Percentiles rank a stretch among this genome's conserved stretches.
Conservation (phyloP, 2,888 invertebrate genomes). For the Apamea monoglypha region DNA sequence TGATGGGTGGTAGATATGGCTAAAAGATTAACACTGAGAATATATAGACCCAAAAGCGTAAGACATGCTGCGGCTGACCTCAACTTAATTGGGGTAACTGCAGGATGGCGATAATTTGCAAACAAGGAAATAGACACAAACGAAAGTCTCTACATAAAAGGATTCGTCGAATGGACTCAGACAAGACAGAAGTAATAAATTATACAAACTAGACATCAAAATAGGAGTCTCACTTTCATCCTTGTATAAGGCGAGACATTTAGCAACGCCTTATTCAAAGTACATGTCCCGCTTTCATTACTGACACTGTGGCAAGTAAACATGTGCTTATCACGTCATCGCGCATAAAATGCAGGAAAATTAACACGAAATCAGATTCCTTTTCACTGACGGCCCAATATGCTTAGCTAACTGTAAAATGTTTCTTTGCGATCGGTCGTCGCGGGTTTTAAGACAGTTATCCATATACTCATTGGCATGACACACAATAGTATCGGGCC, state of each 20-base stretch:
- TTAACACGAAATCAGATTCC: slow-evolving; percentile 73
- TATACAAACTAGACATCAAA: slow-evolving; percentile 45
- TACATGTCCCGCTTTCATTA: slow-evolving; percentile 60
- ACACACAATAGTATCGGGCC: slow-evolving; percentile 80
- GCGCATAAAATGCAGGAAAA: slow-evolving; percentile 63
- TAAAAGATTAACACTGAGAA: background rate
- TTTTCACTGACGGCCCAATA: slow-evolving; percentile 75
- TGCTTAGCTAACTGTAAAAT: slow-evolving; percentile 83
- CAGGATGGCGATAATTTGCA: background rate
- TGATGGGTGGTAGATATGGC: background rate
- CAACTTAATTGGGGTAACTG: background rate
- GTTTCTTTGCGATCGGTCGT: slow-evolving; percentile 73
- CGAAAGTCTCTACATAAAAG: slow-evolving; percentile 40
- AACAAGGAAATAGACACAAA: background rate
- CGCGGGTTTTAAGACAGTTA: slow-evolving; percentile 77
- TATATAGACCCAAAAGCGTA: background rate
- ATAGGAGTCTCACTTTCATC: slow-evolving; percentile 51
- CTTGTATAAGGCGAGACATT: slow-evolving; percentile 44
- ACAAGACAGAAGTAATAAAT: slow-evolving; percentile 46
- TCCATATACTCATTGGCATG: slow-evolving; percentile 81
- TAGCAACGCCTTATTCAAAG: slow-evolving; percentile 37
- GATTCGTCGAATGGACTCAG: slow-evolving; percentile 10
- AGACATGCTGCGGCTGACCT: background rate
- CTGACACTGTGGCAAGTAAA: slow-evolving; percentile 38
- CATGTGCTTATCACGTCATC: slow-evolving; percentile 53